phyloP scores from a whole-genome alignment of 1,140 invertebrate genomes.

The Diplogasteroides magnus region DNA sequence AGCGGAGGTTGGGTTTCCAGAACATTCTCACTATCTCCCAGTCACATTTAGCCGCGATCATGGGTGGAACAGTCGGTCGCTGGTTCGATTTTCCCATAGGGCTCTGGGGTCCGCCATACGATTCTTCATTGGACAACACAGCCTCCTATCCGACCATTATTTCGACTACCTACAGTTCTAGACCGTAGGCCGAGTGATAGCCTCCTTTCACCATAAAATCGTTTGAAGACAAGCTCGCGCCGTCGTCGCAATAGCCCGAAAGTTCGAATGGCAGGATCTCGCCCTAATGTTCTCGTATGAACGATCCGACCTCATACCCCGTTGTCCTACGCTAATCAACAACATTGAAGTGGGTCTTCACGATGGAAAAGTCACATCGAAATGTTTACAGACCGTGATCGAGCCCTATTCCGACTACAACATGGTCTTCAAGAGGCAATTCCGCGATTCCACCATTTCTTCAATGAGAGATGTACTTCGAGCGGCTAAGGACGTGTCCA shows the following conservation, averaged over 20 bases:
- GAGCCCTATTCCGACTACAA: slow-evolving; percentile 1
- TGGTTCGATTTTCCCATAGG: slow-evolving; percentile 38
- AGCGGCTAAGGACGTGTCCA: slow-evolving; percentile 25
- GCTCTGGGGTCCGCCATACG: slow-evolving; percentile 36
- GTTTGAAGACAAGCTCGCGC: slow-evolving; percentile 24
- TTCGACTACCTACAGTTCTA: slow-evolving; percentile 22
- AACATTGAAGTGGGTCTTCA: slow-evolving; percentile 28
- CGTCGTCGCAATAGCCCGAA: slow-evolving; percentile 19
- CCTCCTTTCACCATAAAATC: background rate
- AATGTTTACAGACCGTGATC: background rate
- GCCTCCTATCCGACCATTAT: slow-evolving; percentile 29
- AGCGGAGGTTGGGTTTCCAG: slow-evolving; percentile 13
- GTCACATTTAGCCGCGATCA: slow-evolving; percentile 16
- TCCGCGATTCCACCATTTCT: slow-evolving; percentile 16
- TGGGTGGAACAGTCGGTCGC: slow-evolving; percentile 20
- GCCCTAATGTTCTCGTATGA: slow-evolving; percentile 27
- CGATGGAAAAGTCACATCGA: background rate
- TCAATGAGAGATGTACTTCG: slow-evolving; percentile 8
- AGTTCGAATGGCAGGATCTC: slow-evolving; percentile 29
- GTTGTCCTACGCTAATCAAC: slow-evolving; percentile 21
- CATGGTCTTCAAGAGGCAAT: slow-evolving; percentile 13
- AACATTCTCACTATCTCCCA: background rate
- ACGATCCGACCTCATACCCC: slow-evolving; percentile 22
- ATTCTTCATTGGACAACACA: slow-evolving; percentile 18
- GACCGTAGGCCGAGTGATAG: slow-evolving; percentile 10